These are phyloP conservation scores for Catharus bicknelli DNA, from an alignment of 2,113 vertebrate genomes.

Conservation along the genomic window DNA sequence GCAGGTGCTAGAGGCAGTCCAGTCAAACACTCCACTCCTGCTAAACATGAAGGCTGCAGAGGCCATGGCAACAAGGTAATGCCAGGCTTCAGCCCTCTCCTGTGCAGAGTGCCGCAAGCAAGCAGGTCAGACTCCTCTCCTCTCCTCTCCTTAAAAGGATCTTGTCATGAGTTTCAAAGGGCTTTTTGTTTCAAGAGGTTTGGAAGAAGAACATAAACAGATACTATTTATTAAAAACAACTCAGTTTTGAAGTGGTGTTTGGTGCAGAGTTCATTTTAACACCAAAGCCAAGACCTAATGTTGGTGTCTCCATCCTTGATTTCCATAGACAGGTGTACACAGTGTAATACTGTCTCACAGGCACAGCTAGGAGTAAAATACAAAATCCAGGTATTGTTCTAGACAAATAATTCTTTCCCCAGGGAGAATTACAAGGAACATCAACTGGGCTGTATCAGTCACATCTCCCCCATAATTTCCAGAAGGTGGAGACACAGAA, in stretches of 20 bases:
- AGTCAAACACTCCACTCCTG: neutral
- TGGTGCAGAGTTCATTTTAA: neutral
- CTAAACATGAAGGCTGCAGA: neutral
- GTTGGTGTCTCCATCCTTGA: neutral
- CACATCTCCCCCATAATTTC: neutral
- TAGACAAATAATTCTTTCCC: neutral
- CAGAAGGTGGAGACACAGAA: neutral
- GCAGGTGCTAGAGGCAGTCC: neutral
- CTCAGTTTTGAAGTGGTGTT: neutral
- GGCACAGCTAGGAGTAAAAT: neutral
- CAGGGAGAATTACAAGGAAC: neutral
- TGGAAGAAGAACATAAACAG: neutral
- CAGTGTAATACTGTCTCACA: neutral
- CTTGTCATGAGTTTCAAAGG: neutral
- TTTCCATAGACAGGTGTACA: neutral
- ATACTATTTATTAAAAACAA: neutral
- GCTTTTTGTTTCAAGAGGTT: neutral
- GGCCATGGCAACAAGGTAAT: accelerated
- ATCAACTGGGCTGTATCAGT: accelerated
- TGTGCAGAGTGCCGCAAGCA: accelerated
- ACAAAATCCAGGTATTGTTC: neutral
- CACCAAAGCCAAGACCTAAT: neutral
- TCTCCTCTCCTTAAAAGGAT: neutral
- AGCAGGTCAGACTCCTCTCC: neutral
- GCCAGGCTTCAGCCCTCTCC: neutral